Evolutionary conservation across 2,113 vertebrate genomes (phyloP).

Genomic region (Lonchura striata): DNA sequence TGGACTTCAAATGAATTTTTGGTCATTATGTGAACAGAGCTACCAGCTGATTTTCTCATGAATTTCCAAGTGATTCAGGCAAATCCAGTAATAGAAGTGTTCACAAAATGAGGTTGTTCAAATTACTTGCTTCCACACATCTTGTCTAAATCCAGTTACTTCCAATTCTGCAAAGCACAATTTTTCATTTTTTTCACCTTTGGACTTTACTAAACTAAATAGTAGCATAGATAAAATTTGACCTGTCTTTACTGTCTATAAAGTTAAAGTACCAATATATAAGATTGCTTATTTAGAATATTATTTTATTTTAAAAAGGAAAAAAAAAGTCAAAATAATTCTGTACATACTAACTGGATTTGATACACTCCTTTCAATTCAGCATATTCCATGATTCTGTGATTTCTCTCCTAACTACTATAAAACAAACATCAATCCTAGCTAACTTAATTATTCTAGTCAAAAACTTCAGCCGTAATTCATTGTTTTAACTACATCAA

Average conservation of each 20-base stretch:
- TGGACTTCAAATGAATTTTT: background rate
- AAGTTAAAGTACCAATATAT: background rate
- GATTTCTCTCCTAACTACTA: background rate
- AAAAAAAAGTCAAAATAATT: background rate
- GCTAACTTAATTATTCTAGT: background rate
- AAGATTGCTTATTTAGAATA: background rate
- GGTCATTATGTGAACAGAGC: background rate
- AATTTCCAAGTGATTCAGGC: background rate
- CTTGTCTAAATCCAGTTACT: background rate
- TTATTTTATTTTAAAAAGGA: background rate
- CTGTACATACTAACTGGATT: background rate
- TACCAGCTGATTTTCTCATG: background rate
- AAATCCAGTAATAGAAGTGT: background rate
- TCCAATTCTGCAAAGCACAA: background rate
- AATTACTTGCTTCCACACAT: background rate
- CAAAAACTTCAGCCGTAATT: background rate
- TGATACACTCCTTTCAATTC: background rate
- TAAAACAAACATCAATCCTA: background rate
- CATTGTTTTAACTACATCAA: background rate
- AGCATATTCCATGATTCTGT: background rate
- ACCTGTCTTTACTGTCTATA: background rate
- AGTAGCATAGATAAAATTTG: background rate
- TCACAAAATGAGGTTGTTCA: background rate
- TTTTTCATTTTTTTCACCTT: background rate
- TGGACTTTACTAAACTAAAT: background rate